phyloP scores from a whole-genome alignment of 2,888 invertebrate species.

The Criorhina ranunculi region DNA sequence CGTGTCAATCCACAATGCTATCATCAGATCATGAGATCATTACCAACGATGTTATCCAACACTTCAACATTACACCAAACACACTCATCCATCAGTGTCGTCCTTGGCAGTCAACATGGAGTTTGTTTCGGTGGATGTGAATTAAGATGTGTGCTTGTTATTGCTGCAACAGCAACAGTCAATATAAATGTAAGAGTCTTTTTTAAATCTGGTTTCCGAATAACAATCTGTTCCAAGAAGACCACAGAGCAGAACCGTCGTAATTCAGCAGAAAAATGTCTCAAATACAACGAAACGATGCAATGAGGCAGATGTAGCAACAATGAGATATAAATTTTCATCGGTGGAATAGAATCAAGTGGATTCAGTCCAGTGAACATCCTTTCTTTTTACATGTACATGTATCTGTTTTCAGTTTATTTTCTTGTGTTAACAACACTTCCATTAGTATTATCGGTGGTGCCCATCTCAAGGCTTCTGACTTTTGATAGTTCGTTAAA shows the following conservation, averaged over 20 bases:
- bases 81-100: conserved; percentile 33
- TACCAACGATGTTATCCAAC: conserved; percentile 17
- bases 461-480: conserved; percentile 6
- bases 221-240: conserved; percentile 25
- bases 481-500: conserved; percentile 26
- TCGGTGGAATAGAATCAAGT: conserved; percentile 27
- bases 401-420: conserved; percentile 7
- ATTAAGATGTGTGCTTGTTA: conserved; percentile 10
- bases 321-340: conserved; percentile 13
- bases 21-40: conserved; percentile 22
- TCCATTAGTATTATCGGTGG: neutral
- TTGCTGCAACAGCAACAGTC: neutral
- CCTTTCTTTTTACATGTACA: conserved; percentile 6
- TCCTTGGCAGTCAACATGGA: conserved; percentile 17
- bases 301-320: conserved; percentile 1
- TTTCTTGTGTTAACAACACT: neutral
- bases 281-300: conserved; percentile 3
- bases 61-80: neutral
- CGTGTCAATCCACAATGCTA: conserved; percentile 1
- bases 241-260: too few relatives aligned
- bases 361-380: conserved; percentile 37
- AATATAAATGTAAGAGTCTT: neutral
- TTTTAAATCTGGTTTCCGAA: neutral
- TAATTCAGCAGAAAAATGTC: neutral
- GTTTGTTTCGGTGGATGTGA: conserved; percentile 17